Percentiles rank a stretch among this genome's conserved stretches.
Conservation (phyloP, 2,888 invertebrate genomes). For the Thumatha senex region DNA sequence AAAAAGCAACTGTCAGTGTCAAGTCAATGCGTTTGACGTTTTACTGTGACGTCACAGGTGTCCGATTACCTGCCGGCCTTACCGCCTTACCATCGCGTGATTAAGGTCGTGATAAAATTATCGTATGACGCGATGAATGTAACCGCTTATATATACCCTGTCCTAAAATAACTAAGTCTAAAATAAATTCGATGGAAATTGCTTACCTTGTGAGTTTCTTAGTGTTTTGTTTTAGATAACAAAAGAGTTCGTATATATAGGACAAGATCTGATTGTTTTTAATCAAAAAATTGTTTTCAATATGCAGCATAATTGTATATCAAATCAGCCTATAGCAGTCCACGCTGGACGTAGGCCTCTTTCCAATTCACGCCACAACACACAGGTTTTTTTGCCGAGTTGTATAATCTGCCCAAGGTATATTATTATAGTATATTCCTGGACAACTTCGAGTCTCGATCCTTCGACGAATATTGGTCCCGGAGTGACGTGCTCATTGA, state of each 20-base stretch:
- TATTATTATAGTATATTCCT: too few relatives aligned
- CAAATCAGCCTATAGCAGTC: too few relatives aligned
- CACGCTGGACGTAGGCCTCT: too few relatives aligned
- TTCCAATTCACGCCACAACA: too few relatives aligned
- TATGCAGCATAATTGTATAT: too few relatives aligned
- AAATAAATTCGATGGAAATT: slow-evolving; percentile 47
- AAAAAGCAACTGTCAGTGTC: slow-evolving; percentile 24
- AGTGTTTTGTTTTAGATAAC: slow-evolving; percentile 18
- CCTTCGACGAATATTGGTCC: too few relatives aligned
- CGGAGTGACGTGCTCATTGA: too few relatives aligned
- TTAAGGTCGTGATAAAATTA: slow-evolving; percentile 80
- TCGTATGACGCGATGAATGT: slow-evolving; percentile 65
- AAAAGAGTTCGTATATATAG: slow-evolving; percentile 3
- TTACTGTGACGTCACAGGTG: slow-evolving; percentile 59
- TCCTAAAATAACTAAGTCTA: slow-evolving; percentile 63
- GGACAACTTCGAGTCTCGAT: too few relatives aligned
- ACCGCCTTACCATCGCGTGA: slow-evolving; percentile 64
- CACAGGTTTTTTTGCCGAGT: too few relatives aligned
- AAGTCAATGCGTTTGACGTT: slow-evolving; percentile 48
- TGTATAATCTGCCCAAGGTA: too few relatives aligned
- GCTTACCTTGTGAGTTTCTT: slow-evolving; percentile 38
- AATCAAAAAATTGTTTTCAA: too few relatives aligned
- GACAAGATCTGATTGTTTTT: background rate
- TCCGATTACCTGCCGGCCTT: slow-evolving; percentile 76
- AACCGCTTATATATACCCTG: slow-evolving; percentile 52